Conservation (phyloP, 2,797 vertebrate genomes). For the Natrix natrix region DNA sequence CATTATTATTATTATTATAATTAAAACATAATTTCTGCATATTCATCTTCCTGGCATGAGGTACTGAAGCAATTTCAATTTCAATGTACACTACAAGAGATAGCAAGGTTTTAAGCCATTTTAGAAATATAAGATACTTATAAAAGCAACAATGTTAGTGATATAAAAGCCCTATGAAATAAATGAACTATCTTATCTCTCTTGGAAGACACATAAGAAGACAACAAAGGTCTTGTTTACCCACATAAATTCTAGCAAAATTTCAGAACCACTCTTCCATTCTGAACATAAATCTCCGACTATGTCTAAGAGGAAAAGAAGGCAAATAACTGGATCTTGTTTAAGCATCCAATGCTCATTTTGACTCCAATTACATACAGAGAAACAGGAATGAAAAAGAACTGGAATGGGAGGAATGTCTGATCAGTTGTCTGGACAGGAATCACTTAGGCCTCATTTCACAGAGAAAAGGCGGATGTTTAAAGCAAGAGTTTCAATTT, state of each 20-base stretch:
- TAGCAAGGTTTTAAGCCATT: background rate
- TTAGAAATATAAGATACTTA: background rate
- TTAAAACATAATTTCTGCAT: background rate
- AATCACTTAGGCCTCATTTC: conserved; percentile 29
- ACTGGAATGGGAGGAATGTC: conserved; percentile 23
- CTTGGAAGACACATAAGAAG: background rate
- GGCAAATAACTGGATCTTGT: background rate
- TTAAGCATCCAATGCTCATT: conserved; percentile 23
- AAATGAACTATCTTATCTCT: background rate
- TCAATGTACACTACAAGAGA: conserved; percentile 12
- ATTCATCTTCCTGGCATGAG: background rate
- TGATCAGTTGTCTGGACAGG: conserved; percentile 23
- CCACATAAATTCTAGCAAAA: background rate
- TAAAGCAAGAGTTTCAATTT: conserved; percentile 22
- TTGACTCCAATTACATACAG: conserved; percentile 32
- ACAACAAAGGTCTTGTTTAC: background rate
- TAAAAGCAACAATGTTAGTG: background rate
- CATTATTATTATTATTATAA: too few relatives aligned
- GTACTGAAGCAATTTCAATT: background rate
- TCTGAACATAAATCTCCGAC: conserved; percentile 25
- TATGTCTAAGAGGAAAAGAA: conserved; percentile 5
- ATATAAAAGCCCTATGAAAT: conserved; percentile 30
- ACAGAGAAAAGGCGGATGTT: conserved; percentile 24
- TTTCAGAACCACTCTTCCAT: background rate
- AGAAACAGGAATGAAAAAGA: conserved; percentile 15